These are phyloP conservation scores for Melanerpes formicivorus DNA, from an alignment of 2,113 vertebrate genomes.

Conservation along the genomic window DNA sequence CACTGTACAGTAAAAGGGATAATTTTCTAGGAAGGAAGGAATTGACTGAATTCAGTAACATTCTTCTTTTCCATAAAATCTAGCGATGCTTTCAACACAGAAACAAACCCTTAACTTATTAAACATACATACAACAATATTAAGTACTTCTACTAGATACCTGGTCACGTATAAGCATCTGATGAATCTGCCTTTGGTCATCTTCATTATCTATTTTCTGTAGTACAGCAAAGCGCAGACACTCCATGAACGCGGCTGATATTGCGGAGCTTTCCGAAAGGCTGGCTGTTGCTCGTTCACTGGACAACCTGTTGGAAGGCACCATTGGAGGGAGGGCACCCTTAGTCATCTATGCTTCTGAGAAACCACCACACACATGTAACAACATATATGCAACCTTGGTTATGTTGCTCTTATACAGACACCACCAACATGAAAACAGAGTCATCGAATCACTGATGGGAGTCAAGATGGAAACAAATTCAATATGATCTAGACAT, in stretches of 20 bases:
- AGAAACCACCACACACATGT: neutral
- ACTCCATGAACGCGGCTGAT: constrained; percentile 86
- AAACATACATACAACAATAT: neutral
- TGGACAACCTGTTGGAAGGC: constrained; percentile 80
- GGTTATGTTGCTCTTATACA: neutral
- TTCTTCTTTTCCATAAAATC: neutral
- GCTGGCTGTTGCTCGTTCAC: constrained; percentile 83
- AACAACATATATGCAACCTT: neutral
- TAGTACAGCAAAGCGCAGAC: constrained; percentile 85
- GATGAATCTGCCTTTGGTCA: constrained; percentile 76
- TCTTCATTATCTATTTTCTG: constrained; percentile 77
- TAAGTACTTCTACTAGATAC: constrained; percentile 64
- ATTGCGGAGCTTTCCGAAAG: constrained; percentile 87
- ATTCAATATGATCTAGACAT: neutral
- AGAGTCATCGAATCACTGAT: neutral
- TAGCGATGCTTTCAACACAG: neutral
- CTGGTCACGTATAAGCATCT: constrained; percentile 89
- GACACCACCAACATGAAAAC: neutral
- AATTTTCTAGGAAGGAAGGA: neutral
- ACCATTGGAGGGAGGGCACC: neutral
- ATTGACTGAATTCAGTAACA: neutral
- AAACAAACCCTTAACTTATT: neutral
- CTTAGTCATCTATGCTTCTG: neutral
- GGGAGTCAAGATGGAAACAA: neutral
- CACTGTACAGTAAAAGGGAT: neutral